Evolutionary conservation across 2,113 vertebrate genomes (phyloP), one percentile per base, ranked within the genome.

Genomic region (Vimba vimba): DNA sequence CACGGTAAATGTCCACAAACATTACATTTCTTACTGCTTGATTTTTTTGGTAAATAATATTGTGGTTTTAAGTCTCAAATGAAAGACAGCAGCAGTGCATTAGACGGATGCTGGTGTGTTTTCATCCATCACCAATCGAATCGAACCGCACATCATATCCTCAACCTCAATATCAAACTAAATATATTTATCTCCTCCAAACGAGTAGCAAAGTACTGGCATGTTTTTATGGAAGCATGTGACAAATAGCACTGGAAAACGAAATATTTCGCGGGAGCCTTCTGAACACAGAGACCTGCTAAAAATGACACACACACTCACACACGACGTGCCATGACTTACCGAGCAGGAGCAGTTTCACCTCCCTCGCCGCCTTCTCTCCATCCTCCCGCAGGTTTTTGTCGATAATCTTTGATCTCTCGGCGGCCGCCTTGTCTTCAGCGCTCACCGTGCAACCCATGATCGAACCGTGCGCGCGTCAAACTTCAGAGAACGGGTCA

Each of bases 391-490:
- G 95, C 82, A 98, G 96, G 90, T 98, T 98, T 92, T 97, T 98
- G 93, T 98, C 97, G 91, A 98, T 98, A 96, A 97, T 98, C 91
- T 97, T 97, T 60, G 97, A 98, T 92, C 97, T 96, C 94, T 98
- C 97, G 79, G 96, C 96, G 45, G 97, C 97, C 91, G 96, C 97
- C 94, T 98, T 98, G 92, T 98, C 97, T 91, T 98, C 97, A 84
- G 97, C 95, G 93, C 97, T 98, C 94, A 97, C 96, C 74, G 97
- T 98, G 89, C 97, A 98, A 84, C 97, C 97, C 97, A 98, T 97
- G 94, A 93, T 95, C 92, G 89, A 85, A 87, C 87, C 88, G 88
- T 86, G 86, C 86, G 81, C 76, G 59, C 39, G 57, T 64, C 77
- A 25, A 66, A 76, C 78, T 78, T 84, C 66, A 39, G 73, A 39